Conservation (phyloP, 92 coral and sea anemone species). For the Epizoanthus illoricatus region DNA sequence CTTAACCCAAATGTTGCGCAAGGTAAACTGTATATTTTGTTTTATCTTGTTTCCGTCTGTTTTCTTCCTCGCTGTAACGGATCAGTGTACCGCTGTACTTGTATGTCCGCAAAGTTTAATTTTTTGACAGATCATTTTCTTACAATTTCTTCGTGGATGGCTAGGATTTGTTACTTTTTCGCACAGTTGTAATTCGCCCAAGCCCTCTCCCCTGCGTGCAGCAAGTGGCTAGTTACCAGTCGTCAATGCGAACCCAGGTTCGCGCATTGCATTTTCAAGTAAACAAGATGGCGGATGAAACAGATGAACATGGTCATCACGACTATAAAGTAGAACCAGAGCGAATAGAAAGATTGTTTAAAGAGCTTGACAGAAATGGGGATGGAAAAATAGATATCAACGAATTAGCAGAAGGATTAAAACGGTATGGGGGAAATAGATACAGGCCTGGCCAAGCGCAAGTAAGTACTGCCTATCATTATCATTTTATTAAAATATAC, state of each 20-base stretch:
- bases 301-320: conserved; percentile 30
- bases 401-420: conserved; percentile 90
- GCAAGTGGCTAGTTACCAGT: background rate
- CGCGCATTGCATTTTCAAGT: conserved; percentile 5
- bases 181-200: background rate
- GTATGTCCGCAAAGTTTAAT: no score
- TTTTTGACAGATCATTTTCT: no score
- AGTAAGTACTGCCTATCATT: conserved; percentile 42
- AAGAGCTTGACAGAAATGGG: conserved; percentile 85
- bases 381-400: conserved; percentile 94
- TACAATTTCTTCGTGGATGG: no score
- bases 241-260: background rate
- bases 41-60: no score
- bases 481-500: background rate
- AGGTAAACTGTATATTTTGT: no score
- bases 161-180: no score
- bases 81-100: no score
- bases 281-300: conserved; percentile 70
- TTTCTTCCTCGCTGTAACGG: no score
- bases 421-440: conserved; percentile 66
- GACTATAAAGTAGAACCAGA: conserved; percentile 82
- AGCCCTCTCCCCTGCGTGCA: background rate
- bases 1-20: no score
- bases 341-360: conserved; percentile 83
- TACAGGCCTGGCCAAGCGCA: conserved; percentile 94